Base-by-base conservation (phyloP, 2,888 invertebrate genomes). In the Hydroisotoma schaefferi region DNA sequence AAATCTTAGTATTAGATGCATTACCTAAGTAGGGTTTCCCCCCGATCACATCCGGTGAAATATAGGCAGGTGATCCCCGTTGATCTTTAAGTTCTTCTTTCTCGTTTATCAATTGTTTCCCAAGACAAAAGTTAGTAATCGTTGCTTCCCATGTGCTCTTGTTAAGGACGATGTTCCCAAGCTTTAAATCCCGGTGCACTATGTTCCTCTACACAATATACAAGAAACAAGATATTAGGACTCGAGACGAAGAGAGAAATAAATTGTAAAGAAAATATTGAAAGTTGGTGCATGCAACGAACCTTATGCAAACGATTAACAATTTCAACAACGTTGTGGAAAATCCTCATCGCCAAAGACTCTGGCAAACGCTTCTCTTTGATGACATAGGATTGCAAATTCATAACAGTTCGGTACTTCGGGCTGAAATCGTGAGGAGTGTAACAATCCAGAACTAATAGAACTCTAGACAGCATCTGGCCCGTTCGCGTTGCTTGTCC, bases 21-120 rank as follows among this genome's bases (percentile, higher is more conserved):
- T 65, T 71, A 72, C 88, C 88, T 23, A 83, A 77, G 76, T 88
- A 88, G 0, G 88, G 87, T 74, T 86, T 85, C 70, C 87, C 87
- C 77, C 84, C 82, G 3, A 89, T 77, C 5, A 88, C 87, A 76
- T 88, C 89, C 0, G 89, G 88, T 1, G 87, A 87, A 70, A 88
- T 88, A 75, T 88, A 89, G 0, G 88, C 88, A 1, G 88, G 88
- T 0, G 87, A 87, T 1, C 88, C 88, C 75, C 87, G 80, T 75
- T 88, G 87, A 76, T 88, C 88, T 73, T 84, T 85, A 40, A 88
- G 76, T 29, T 85, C 77, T 73, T 87, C 87, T 66, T 83, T 80
- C 73, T 87, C 87, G 66, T 84, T 84, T n/a, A 85, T 82, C 25
- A 88, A 79, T 74, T 87, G 86, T 65, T 87, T 87, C 0, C 87